Conservation (phyloP, 1,140 invertebrate species). For the Papilio polytes region DNA sequence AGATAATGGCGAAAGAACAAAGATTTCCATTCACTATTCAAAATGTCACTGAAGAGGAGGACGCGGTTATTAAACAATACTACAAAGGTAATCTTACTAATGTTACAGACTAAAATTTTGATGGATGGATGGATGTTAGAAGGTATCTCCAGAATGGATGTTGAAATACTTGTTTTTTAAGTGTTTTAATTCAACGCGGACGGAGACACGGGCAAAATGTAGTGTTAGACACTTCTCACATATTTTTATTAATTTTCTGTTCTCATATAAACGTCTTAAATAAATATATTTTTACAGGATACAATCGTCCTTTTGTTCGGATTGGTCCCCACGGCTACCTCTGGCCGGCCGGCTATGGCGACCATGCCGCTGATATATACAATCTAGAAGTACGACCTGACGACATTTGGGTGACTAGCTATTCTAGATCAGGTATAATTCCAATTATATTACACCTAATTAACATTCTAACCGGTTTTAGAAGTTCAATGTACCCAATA, state of each 20-base stretch:
- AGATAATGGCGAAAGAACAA: conserved; percentile 40
- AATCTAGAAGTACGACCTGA: conserved; percentile 86
- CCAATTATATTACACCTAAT: neutral
- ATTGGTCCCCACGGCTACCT: conserved; percentile 57
- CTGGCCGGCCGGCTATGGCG: conserved; percentile 72
- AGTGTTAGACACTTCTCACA: too few species aligned
- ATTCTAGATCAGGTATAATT: conserved; percentile 88
- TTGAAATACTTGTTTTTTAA: too few species aligned
- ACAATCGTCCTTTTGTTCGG: conserved; percentile 52
- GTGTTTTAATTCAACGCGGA: too few species aligned
- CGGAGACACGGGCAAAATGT: too few species aligned
- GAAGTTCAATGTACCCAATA: neutral
- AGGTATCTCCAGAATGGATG: too few species aligned
- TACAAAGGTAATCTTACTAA: conserved; percentile 48
- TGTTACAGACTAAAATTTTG: too few species aligned
- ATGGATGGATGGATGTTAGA: too few species aligned
- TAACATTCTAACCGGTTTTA: conserved; percentile 5
- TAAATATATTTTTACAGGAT: conserved; percentile 43
- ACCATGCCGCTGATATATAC: conserved; percentile 86
- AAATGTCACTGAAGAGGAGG: conserved; percentile 56
- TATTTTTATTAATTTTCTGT: too few species aligned
- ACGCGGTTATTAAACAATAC: conserved; percentile 55
- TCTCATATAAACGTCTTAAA: neutral
- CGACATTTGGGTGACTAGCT: conserved; percentile 89
- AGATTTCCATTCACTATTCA: conserved; percentile 52